Evolutionary conservation across 2,888 invertebrate genomes (phyloP).

Genomic region (Drosophila emarginata): DNA sequence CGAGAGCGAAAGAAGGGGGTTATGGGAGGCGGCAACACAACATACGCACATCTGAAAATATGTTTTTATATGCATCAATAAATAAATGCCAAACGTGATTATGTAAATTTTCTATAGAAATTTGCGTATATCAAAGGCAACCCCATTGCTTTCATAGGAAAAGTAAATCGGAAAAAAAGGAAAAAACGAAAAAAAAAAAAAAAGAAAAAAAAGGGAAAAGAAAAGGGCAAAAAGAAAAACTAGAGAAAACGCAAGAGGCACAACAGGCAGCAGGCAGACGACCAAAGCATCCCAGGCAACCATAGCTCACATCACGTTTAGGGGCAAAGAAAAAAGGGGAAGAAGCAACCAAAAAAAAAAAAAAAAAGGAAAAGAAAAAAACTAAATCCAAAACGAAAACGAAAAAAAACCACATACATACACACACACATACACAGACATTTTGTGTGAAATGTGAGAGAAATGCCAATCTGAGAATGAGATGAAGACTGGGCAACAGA

Average conservation of each 20-base stretch:
- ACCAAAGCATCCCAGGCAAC: conserved; percentile 20
- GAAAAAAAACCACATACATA: neutral
- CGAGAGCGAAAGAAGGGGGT: neutral
- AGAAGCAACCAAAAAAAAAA: neutral
- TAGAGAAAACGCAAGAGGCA: neutral
- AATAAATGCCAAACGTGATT: conserved; percentile 76
- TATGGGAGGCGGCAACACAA: neutral
- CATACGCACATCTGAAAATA: conserved; percentile 43
- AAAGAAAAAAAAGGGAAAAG: neutral
- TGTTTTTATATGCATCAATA: conserved; percentile 68
- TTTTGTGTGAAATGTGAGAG: conserved; percentile 32
- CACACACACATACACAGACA: neutral
- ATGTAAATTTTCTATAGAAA: conserved; percentile 71
- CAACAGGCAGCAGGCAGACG: neutral
- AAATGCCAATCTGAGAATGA: conserved; percentile 37
- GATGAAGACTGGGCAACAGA: conserved; percentile 16
- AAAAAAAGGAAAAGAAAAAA: neutral
- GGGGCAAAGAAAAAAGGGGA: neutral
- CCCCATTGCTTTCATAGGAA: conserved; percentile 30
- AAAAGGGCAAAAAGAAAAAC: conserved; percentile 7
- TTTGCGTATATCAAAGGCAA: conserved; percentile 47
- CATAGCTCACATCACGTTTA: neutral
- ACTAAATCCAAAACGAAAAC: neutral
- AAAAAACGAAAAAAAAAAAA: neutral
- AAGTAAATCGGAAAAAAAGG: conserved; percentile 33